A percentile compares a stretch with the other conserved stretches of the same genome.
Conservation (phyloP, 1,140 invertebrate genomes). For the Aphaenogaster rudis region DNA sequence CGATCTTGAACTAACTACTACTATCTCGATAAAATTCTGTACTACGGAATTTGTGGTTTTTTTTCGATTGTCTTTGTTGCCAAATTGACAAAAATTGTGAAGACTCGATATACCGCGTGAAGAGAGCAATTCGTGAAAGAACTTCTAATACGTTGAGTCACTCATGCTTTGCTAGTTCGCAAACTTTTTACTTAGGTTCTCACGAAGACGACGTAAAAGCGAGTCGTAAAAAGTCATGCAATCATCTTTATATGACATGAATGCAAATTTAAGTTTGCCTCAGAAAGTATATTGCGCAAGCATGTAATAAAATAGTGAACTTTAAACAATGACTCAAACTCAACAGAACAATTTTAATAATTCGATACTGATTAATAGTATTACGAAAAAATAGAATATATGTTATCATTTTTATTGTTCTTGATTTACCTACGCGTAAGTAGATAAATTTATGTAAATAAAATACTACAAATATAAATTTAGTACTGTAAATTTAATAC, state of each 20-base stretch:
- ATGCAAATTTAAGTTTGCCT: conserved; percentile 56
- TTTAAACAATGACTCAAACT: not conserved
- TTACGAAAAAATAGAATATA: not conserved
- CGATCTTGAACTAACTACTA: too few relatives aligned
- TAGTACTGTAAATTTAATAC: not conserved
- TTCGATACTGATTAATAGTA: not conserved
- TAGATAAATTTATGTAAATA: not conserved
- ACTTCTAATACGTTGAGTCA: conserved; percentile 44
- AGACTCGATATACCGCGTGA: conserved; percentile 13
- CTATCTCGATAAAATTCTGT: conserved; percentile 15
- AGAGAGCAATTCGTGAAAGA: conserved; percentile 36
- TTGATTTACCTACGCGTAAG: not conserved
- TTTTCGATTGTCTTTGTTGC: conserved; percentile 11
- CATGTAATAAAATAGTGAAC: conserved; percentile 1
- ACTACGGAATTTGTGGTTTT: not conserved
- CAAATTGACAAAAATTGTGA: conserved; percentile 44
- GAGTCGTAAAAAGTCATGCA: conserved; percentile 51
- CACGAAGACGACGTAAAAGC: conserved; percentile 35
- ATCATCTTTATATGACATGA: conserved; percentile 49
- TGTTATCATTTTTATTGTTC: not conserved
- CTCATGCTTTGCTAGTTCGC: conserved; percentile 30
- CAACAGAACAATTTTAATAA: not conserved
- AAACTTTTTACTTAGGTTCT: conserved; percentile 57
- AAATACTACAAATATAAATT: not conserved
- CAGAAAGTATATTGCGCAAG: conserved; percentile 5